Percentiles rank a stretch among this genome's conserved stretches.
phyloP scores from a whole-genome alignment of 2,113 vertebrate genomes.

The Scomber scombrus region DNA sequence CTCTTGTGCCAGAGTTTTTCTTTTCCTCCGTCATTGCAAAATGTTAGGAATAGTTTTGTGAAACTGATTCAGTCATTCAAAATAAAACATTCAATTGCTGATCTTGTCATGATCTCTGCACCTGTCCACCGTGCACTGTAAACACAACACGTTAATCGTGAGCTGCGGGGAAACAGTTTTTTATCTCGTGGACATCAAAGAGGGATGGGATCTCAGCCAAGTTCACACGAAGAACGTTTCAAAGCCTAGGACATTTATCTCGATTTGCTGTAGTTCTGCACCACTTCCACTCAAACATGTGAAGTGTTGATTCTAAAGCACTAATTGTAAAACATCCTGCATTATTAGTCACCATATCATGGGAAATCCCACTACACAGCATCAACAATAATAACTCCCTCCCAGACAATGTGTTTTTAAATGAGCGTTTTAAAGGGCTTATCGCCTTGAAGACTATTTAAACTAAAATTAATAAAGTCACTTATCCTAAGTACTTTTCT shows the following conservation, averaged over 20 bases:
- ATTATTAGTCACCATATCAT: conserved; percentile 41
- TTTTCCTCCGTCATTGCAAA: background rate
- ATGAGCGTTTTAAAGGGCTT: background rate
- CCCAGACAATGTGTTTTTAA: background rate
- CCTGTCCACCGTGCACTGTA: background rate
- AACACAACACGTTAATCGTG: conserved; percentile 6
- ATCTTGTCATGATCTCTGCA: background rate
- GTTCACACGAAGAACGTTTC: conserved; percentile 37
- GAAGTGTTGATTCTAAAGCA: conserved; percentile 22
- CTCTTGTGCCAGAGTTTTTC: background rate
- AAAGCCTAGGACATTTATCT: conserved; percentile 58
- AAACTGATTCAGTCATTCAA: background rate
- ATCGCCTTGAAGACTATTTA: background rate
- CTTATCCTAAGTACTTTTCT: no score
- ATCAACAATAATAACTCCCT: conserved; percentile 36
- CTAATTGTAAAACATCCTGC: conserved; percentile 35
- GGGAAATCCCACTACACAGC: conserved; percentile 43
- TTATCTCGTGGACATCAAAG: conserved; percentile 71
- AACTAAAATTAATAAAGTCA: no score
- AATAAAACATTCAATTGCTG: background rate
- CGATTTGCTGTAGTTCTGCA: conserved; percentile 45
- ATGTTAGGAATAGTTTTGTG: conserved; percentile 6
- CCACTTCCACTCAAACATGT: conserved; percentile 44
- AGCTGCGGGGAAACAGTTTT: conserved; percentile 15
- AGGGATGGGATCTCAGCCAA: conserved; percentile 56